Conservation (phyloP, 2,113 vertebrate species). For the Amazona guildingii region DNA sequence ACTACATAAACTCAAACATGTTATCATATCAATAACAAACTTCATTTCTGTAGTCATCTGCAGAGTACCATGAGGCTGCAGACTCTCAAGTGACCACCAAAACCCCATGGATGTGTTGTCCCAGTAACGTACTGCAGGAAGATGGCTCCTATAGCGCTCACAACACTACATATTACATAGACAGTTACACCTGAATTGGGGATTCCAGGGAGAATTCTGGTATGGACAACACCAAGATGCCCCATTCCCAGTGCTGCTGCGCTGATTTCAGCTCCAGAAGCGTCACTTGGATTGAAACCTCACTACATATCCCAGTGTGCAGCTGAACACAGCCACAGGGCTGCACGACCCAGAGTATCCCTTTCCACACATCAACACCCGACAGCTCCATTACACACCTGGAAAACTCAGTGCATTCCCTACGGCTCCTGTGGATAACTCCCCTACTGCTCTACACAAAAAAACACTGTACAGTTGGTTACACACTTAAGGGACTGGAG, state of each 20-base stretch:
- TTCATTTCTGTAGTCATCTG: not conserved
- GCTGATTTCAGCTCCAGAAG: no score
- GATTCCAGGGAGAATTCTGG: not conserved
- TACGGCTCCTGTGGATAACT: not conserved
- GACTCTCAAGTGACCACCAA: not conserved
- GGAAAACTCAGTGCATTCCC: not conserved
- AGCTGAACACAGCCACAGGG: not conserved
- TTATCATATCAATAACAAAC: rapidly evolving
- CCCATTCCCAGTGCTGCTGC: not conserved
- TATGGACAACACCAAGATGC: not conserved
- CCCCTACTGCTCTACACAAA: not conserved
- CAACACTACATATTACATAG: not conserved
- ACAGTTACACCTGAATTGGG: not conserved
- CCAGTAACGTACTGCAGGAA: not conserved
- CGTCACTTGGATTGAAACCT: not conserved
- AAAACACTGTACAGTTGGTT: rapidly evolving
- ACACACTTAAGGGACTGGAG: rapidly evolving
- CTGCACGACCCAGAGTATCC: not conserved
- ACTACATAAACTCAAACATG: not conserved
- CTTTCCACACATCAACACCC: not conserved
- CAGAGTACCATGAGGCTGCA: not conserved
- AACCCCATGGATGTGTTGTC: not conserved
- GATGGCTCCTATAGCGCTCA: not conserved
- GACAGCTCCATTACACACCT: not conserved
- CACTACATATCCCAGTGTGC: not conserved